These are phyloP conservation scores for Drosophila leonis DNA, from an alignment of 2,888 invertebrate species.

Conservation along the genomic window DNA sequence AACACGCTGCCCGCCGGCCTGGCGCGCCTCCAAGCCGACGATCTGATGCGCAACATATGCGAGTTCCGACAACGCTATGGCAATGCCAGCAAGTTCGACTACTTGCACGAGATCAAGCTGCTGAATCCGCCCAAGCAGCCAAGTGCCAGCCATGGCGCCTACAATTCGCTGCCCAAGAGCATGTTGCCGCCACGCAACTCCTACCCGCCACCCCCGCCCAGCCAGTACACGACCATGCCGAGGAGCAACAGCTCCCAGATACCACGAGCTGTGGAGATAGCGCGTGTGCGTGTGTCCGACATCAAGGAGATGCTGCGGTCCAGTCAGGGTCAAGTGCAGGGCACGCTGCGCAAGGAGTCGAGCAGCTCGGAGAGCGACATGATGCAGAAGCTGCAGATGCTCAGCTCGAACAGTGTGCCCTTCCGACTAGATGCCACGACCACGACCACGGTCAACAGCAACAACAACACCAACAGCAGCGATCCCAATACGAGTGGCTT, in stretches of 20 bases:
- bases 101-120: conserved; percentile 84
- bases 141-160: conserved; percentile 55
- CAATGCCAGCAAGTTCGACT: conserved; percentile 86
- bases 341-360: conserved; percentile 80
- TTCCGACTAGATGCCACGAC: conserved; percentile 87
- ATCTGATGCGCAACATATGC: conserved; percentile 88
- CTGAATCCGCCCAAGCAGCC: conserved; percentile 83
- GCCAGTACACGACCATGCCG: conserved; percentile 86
- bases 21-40: conserved; percentile 85
- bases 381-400: conserved; percentile 79
- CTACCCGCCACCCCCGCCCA: conserved; percentile 86
- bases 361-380: conserved; percentile 87
- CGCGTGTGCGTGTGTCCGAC: conserved; percentile 84
- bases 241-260: conserved; percentile 88
- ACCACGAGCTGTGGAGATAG: conserved; percentile 85
- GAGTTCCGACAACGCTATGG: conserved; percentile 89
- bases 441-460: conserved; percentile 68
- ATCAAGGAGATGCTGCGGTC: conserved; percentile 85
- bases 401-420: conserved; percentile 88
- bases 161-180: conserved; percentile 85
- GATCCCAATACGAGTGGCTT: conserved; percentile 86
- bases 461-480: conserved; percentile 75
- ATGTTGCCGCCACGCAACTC: conserved; percentile 88
- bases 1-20: conserved; percentile 65
- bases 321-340: conserved; percentile 66